A percentile compares a stretch with the other conserved stretches of the same genome.
Conservation (phyloP, 2,113 vertebrate species). For the Pardalotus punctatus region DNA sequence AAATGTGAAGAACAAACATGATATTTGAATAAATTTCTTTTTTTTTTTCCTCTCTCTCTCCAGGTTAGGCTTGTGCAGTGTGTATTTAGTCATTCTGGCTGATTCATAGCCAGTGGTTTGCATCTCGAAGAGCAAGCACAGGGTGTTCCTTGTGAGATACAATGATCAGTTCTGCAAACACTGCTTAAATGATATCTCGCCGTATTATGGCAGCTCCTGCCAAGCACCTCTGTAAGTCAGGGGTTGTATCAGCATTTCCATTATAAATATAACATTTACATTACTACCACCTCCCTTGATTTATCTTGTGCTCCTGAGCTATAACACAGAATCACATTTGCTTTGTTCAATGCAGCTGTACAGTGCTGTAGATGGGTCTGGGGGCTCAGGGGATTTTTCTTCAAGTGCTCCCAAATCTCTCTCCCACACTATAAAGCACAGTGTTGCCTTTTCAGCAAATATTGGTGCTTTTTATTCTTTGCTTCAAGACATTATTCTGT, state of each 20-base stretch:
- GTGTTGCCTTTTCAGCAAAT: slow-evolving; percentile 21
- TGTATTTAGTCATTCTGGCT: slow-evolving; percentile 39
- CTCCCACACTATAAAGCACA: background rate
- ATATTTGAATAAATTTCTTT: slow-evolving; percentile 26
- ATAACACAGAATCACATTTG: slow-evolving; percentile 29
- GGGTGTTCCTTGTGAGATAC: slow-evolving; percentile 35
- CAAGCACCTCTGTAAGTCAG: slow-evolving; percentile 21
- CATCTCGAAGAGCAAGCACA: slow-evolving; percentile 41
- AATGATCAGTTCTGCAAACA: slow-evolving; percentile 40
- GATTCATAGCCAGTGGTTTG: slow-evolving; percentile 35
- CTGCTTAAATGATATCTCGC: slow-evolving; percentile 31
- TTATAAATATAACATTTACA: slow-evolving; percentile 59
- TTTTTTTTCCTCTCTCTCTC: background rate
- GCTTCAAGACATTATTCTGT: background rate
- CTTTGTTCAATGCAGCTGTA: slow-evolving; percentile 12
- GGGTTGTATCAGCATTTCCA: slow-evolving; percentile 49
- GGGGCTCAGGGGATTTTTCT: slow-evolving; percentile 4
- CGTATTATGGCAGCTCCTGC: slow-evolving; percentile 5
- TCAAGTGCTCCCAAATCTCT: slow-evolving; percentile 44
- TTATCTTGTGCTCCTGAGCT: slow-evolving; percentile 8
- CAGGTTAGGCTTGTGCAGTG: slow-evolving; percentile 14
- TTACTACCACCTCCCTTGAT: slow-evolving; percentile 48
- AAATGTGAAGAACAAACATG: slow-evolving; percentile 60
- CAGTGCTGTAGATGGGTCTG: background rate
- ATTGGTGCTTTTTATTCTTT: slow-evolving; percentile 36